Conservation (phyloP, 2,888 invertebrate genomes). For the Sycophila texana region DNA sequence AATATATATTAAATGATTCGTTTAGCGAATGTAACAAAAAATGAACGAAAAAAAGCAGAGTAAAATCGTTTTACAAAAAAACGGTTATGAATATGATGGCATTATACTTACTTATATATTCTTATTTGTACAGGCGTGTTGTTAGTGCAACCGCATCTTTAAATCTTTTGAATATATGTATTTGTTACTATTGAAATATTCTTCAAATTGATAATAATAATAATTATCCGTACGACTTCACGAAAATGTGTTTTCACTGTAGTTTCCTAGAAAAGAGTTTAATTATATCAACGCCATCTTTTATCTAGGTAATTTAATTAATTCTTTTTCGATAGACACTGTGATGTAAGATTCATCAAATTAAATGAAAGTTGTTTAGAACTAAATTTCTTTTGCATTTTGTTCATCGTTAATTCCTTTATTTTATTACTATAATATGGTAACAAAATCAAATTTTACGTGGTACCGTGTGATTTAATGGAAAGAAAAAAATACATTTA, state of each 20-base stretch:
- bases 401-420: slow-evolving; percentile 29
- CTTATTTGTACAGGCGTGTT: slow-evolving; percentile 43
- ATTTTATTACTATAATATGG: background rate
- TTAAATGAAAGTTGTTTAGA: slow-evolving; percentile 51
- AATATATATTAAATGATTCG: slow-evolving; percentile 45
- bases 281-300: slow-evolving; percentile 21
- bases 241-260: slow-evolving; percentile 47
- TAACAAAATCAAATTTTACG: background rate
- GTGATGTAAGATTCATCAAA: slow-evolving; percentile 54
- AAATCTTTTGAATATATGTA: slow-evolving; percentile 38
- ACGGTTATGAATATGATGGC: slow-evolving; percentile 47
- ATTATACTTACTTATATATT: slow-evolving; percentile 23
- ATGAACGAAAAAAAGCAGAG: slow-evolving; percentile 16
- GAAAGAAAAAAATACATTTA: slow-evolving; percentile 30
- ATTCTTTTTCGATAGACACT: slow-evolving; percentile 50
- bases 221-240: slow-evolving; percentile 38
- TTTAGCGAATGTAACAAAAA: slow-evolving; percentile 37
- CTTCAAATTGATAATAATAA: slow-evolving; percentile 29
- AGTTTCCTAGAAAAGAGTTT: slow-evolving; percentile 49
- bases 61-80: slow-evolving; percentile 34
- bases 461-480: slow-evolving; percentile 33
- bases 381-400: slow-evolving; percentile 35
- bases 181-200: slow-evolving; percentile 50
- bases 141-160: slow-evolving; percentile 36
- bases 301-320: slow-evolving; percentile 24